These are phyloP conservation scores for Drosophila formosana DNA, from an alignment of 2,888 invertebrate species.

Conservation along the genomic window DNA sequence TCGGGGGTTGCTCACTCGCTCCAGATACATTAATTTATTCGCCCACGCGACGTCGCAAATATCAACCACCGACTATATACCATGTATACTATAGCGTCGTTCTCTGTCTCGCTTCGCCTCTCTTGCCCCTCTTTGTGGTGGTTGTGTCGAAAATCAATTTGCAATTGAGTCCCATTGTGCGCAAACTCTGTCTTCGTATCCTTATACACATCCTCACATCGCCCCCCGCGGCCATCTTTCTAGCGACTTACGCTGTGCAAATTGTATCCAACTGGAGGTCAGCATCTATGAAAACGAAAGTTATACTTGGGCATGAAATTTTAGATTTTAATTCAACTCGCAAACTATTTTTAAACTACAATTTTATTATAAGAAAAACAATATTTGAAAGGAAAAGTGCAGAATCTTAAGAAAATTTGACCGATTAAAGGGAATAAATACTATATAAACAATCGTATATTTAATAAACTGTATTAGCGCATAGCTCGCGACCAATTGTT, in stretches of 20 bases:
- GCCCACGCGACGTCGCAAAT: constrained; percentile 46
- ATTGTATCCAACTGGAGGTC: constrained; percentile 7
- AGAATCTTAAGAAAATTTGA: not conserved
- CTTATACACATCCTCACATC: not conserved
- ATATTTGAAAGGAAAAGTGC: not conserved
- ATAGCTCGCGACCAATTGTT: not conserved
- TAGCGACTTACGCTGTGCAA: not conserved
- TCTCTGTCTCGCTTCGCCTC: not conserved
- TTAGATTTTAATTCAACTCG: not conserved
- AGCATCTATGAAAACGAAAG: constrained; percentile 33
- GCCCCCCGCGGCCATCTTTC: not conserved
- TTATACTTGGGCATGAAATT: not conserved
- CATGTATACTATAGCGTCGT: not conserved
- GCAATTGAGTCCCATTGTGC: constrained; percentile 54
- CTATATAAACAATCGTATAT: too few relatives aligned
- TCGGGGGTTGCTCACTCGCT: constrained; percentile 63
- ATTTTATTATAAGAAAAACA: not conserved
- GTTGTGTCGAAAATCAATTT: constrained; percentile 64
- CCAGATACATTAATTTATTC: constrained; percentile 62
- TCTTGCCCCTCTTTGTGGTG: constrained; percentile 26
- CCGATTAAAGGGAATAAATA: too few relatives aligned
- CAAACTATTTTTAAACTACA: not conserved
- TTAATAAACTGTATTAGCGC: too few relatives aligned
- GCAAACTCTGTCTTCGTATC: constrained; percentile 57
- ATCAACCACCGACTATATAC: constrained; percentile 62